These are phyloP conservation scores for Plusia festucae DNA, from an alignment of 2,888 invertebrate genomes.

Conservation along the genomic window DNA sequence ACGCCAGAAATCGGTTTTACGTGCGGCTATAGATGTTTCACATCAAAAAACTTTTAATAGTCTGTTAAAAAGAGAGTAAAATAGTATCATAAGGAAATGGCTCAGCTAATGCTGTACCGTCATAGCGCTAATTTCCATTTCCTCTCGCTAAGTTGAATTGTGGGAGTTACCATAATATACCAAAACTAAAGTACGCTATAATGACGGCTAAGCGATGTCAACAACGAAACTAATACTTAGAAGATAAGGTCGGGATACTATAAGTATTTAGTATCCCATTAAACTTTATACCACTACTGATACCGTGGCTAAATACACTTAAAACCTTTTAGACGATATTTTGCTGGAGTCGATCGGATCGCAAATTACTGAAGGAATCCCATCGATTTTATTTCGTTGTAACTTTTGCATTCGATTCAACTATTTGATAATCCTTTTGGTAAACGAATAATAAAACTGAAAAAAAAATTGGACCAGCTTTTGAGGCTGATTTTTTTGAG, in stretches of 20 bases:
- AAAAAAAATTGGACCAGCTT: too few species aligned
- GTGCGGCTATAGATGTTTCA: too few species aligned
- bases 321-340: slow-evolving; percentile 3
- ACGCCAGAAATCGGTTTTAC: too few species aligned
- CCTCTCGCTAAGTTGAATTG: too few species aligned
- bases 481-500: too few species aligned
- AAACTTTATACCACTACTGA: background rate
- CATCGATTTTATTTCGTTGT: background rate
- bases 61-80: too few species aligned
- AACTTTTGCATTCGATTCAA: background rate
- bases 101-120: too few species aligned
- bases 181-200: background rate
- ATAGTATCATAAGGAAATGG: too few species aligned
- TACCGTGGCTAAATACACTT: slow-evolving; percentile 5
- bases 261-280: slow-evolving; percentile 5
- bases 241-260: slow-evolving; percentile 1
- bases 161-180: too few species aligned
- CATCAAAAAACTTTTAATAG: too few species aligned
- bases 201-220: background rate
- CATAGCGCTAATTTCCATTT: too few species aligned
- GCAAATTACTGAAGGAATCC: background rate
- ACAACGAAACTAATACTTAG: background rate
- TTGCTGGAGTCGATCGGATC: background rate
- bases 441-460: too few species aligned
- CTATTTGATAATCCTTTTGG: background rate